Percentiles rank a stretch among this genome's conserved stretches.
These are phyloP conservation scores for Campoplex nolae DNA, from an alignment of 2,888 invertebrate species.

Conservation along the genomic window DNA sequence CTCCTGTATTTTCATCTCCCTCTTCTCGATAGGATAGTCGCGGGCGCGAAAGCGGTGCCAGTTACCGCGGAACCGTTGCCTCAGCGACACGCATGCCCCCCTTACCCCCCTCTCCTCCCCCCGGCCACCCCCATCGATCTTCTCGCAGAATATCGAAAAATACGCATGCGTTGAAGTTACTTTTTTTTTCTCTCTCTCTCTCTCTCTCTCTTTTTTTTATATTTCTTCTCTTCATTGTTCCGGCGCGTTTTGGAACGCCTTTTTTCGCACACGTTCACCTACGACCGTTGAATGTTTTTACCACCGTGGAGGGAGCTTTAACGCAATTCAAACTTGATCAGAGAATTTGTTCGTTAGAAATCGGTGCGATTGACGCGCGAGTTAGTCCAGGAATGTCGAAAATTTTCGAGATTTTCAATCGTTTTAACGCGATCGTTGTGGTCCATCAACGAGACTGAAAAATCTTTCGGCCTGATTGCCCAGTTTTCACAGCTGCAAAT, in stretches of 20 bases:
- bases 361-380: neutral
- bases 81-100: conserved; percentile 81
- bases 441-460: neutral
- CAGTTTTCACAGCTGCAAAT: neutral
- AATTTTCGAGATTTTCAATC: neutral
- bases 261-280: neutral
- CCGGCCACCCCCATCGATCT: conserved; percentile 43
- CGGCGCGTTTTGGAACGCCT: conserved; percentile 4
- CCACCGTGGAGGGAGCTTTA: neutral
- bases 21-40: conserved; percentile 56
- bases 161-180: conserved; percentile 37
- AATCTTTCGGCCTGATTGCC: neutral
- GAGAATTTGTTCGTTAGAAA: neutral
- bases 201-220: neutral
- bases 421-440: neutral
- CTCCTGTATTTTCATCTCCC: conserved; percentile 40
- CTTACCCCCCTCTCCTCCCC: neutral
- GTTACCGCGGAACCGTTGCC: conserved; percentile 84
- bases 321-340: neutral
- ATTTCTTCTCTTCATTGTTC: neutral
- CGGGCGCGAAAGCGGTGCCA: conserved; percentile 73
- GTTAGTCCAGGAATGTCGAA: neutral
- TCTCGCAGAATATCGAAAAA: conserved; percentile 3
- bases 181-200: neutral
- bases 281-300: neutral